Conservation (phyloP, 2,113 vertebrate genomes). For the Arenaria interpres region DNA sequence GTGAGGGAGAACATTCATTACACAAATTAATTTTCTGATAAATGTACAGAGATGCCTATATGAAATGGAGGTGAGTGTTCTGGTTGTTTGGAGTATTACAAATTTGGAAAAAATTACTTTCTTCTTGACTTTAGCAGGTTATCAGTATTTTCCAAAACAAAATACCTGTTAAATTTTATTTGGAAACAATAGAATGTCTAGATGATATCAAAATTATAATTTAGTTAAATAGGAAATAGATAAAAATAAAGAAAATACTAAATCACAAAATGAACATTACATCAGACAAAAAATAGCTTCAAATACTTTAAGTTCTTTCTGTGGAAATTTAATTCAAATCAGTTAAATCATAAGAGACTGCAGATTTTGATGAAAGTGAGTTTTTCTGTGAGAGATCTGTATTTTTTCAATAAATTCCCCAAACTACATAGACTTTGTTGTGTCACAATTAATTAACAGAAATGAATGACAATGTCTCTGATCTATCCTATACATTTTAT, state of each 20-base stretch:
- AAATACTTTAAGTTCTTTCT: neutral
- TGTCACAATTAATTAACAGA: neutral
- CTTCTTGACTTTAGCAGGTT: neutral
- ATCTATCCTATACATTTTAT: neutral
- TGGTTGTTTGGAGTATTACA: neutral
- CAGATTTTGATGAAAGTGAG: neutral
- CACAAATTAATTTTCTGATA: neutral
- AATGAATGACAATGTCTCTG: neutral
- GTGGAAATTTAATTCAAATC: neutral
- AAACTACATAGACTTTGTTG: neutral
- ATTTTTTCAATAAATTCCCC: neutral
- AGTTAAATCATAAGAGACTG: neutral
- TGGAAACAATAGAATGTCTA: neutral
- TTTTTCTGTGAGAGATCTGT: neutral
- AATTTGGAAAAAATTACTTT: neutral
- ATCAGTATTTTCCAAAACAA: neutral
- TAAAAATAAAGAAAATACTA: neutral
- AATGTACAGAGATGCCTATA: neutral
- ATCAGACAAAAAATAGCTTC: neutral
- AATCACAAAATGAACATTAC: neutral
- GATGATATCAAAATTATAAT: neutral
- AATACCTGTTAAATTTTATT: neutral
- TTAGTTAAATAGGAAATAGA: neutral
- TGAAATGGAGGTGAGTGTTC: neutral
- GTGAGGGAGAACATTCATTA: neutral